Conservation (phyloP, 2,113 vertebrate species). For the Lichenostomus cassidix region DNA sequence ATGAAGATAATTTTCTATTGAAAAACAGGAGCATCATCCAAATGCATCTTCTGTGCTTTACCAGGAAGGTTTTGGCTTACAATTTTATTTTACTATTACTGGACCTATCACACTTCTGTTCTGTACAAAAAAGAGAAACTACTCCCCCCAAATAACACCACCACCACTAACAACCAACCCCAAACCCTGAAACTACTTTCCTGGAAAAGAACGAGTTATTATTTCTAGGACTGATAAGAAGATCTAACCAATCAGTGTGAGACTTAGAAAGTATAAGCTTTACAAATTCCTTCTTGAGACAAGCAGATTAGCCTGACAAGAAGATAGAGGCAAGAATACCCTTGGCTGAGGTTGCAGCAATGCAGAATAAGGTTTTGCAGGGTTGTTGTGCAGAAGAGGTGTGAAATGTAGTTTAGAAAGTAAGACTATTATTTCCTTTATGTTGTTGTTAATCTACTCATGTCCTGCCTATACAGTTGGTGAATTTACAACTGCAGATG, state of each 20-base stretch:
- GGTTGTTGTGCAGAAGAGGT: background rate
- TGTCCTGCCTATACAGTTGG: background rate
- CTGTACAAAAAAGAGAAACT: background rate
- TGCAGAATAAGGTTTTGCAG: background rate
- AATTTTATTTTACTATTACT: background rate
- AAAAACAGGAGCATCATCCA: background rate
- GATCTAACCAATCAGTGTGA: background rate
- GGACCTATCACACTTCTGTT: background rate
- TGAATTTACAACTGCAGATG: background rate
- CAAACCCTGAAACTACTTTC: background rate
- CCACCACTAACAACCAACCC: too few relatives aligned
- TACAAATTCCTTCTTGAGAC: constrained; percentile 8
- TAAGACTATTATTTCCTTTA: background rate
- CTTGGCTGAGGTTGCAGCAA: background rate
- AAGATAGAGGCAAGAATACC: background rate
- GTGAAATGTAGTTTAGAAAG: background rate
- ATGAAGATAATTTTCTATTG: background rate
- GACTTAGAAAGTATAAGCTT: constrained; percentile 15
- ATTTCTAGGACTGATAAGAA: background rate
- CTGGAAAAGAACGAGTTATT: background rate
- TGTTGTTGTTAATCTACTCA: background rate
- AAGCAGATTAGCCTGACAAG: constrained; percentile 16
- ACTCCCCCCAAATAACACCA: background rate
- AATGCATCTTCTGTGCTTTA: background rate
- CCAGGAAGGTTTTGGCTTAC: background rate